Percentiles rank a stretch among this genome's conserved stretches.
phyloP scores from a whole-genome alignment of 2,113 vertebrate species.

The Tonatia bakeri region DNA sequence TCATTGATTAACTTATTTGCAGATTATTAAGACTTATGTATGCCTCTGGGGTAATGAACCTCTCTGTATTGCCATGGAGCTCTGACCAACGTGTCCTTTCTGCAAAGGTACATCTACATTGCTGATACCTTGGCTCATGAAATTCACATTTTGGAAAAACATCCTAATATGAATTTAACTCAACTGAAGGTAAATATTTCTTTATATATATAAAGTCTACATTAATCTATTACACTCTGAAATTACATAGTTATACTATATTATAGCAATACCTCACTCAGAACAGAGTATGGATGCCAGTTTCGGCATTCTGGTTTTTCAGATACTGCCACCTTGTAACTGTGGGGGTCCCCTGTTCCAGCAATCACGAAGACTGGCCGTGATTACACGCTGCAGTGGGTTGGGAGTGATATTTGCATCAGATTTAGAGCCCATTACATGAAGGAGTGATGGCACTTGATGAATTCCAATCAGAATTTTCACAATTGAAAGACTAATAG shows the following conservation, averaged over 20 bases:
- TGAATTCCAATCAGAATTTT: constrained; percentile 62
- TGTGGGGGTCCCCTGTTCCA: background rate
- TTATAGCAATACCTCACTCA: background rate
- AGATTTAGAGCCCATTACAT: constrained; percentile 2
- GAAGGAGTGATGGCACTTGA: background rate
- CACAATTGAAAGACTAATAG: constrained; percentile 55
- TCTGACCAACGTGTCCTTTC: constrained; percentile 55
- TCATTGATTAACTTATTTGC: constrained; percentile 44
- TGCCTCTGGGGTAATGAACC: background rate
- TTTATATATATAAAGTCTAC: background rate
- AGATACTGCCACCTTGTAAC: background rate
- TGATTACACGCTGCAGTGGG: background rate
- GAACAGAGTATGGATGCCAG: background rate
- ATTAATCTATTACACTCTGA: background rate
- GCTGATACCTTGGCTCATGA: constrained; percentile 82
- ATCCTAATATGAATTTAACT: constrained; percentile 84
- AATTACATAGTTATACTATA: background rate
- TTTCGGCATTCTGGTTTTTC: background rate
- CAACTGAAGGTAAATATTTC: constrained; percentile 86
- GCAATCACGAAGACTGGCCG: background rate
- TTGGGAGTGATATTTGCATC: background rate
- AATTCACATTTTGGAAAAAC: constrained; percentile 88
- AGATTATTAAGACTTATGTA: constrained; percentile 37
- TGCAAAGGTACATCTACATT: constrained; percentile 89
- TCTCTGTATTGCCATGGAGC: background rate